Base-by-base conservation (phyloP, 2,888 invertebrate species). In the Cerastis rubricosa region DNA sequence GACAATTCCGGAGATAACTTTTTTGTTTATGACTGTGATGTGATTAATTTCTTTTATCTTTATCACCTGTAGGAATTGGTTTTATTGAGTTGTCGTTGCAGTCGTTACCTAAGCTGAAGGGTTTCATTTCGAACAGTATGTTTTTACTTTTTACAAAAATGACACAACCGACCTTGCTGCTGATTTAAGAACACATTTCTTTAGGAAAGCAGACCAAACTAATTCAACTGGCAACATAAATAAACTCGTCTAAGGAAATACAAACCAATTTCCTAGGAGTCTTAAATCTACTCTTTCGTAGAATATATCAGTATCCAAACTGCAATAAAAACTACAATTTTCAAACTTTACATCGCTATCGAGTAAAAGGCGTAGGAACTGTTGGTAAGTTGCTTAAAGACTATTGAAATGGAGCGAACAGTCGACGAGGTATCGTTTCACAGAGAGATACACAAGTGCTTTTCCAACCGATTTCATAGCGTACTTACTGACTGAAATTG, bases 301-400 rank as follows among this genome's bases (percentile, higher is more conserved):
- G 64, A 57, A 84, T 86, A 88, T 86, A 90, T 87, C 85, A 78
- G 81, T 84, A 87, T 81, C 85, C 66, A 76, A 91, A 89, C 88
- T 88, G 87, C 88, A 89, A 86, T 91, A 89, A 90, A 90, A 90
- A 88, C 87, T 85, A 78, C 85, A 81, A 89, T 91, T 90, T 76
- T 78, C 80, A 78, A 90, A 90, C 84, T 90, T 91, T 89, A 89
- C 87, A 87, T 84, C 71, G 85, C 78, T 81, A 65, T 80, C 84
- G 78, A 84, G 81, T 79, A 69, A 66, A 80, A 85, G 81, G 84
- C 78, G 76, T 78, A 76, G 83, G 84, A 87, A 85, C 83, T 87
- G 86, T 87, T 85, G 76, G 83, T 81, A 85, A 87, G 84, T 88
- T 88, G 86, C 88, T 90, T 90, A 84, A 87, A 85, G 89, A 88